Evolutionary conservation across 2,113 vertebrate species (phyloP).

Genomic region (Muntiacus reevesi): DNA sequence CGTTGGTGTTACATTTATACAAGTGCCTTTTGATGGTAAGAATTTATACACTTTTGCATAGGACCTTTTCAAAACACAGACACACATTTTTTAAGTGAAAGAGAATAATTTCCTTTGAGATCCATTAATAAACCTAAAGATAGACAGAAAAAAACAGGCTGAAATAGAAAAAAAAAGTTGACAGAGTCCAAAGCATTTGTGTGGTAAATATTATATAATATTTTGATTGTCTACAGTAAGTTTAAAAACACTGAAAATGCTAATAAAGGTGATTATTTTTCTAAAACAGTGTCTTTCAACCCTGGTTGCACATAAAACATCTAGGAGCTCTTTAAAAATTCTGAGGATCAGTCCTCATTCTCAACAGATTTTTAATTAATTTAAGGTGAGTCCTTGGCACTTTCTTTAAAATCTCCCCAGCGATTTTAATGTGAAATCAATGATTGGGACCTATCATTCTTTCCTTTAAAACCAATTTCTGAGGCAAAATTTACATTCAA

Average conservation of each 20-base stretch:
- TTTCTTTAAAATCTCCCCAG: not conserved
- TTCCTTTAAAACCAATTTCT: conserved; percentile 31
- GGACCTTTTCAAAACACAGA: conserved; percentile 16
- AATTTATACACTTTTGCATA: conserved; percentile 6
- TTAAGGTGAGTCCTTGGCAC: not conserved
- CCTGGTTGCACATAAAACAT: not conserved
- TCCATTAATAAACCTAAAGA: conserved; percentile 36
- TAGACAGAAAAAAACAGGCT: not conserved
- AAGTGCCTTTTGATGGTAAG: not conserved
- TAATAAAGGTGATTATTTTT: conserved; percentile 9
- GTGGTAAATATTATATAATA: conserved; percentile 1
- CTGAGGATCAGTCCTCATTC: not conserved
- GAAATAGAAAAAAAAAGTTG: conserved; percentile 27
- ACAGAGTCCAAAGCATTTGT: not conserved
- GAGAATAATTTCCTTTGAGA: conserved; percentile 15
- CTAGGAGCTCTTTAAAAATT: conserved; percentile 14
- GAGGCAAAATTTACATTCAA: not conserved
- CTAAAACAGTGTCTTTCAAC: not conserved
- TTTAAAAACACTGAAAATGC: conserved; percentile 11
- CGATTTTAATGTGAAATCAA: conserved; percentile 29
- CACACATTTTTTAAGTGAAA: not conserved
- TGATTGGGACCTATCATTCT: not conserved
- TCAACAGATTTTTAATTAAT: conserved; percentile 23
- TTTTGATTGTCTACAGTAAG: not conserved
- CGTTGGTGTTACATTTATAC: not conserved